phyloP scores from a whole-genome alignment of 2,888 invertebrate species.

The Gortyna flavago region DNA sequence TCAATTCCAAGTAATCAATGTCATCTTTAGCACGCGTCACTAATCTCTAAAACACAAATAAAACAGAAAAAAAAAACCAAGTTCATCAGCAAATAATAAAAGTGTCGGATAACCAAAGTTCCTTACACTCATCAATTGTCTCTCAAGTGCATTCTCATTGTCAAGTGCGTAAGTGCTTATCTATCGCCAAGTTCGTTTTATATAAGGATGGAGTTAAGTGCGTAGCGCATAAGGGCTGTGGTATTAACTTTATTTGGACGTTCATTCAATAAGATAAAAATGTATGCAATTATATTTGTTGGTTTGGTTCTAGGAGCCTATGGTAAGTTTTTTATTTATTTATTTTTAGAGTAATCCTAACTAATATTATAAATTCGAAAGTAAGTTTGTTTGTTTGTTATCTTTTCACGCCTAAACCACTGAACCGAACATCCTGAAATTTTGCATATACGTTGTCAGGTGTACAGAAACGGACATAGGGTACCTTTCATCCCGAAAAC shows the following conservation, averaged over 20 bases:
- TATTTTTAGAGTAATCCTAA: too few species aligned
- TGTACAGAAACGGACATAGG: too few species aligned
- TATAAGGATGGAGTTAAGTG: constrained; percentile 46
- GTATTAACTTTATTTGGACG: constrained; percentile 32
- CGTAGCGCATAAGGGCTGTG: constrained; percentile 27
- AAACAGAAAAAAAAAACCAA: constrained; percentile 33
- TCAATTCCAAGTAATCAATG: not conserved
- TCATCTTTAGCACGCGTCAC: not conserved
- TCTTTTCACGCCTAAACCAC: too few species aligned
- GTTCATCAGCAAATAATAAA: constrained; percentile 23
- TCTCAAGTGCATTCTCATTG: constrained; percentile 35
- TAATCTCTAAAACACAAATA: not conserved
- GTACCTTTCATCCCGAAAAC: too few species aligned
- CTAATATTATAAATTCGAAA: too few species aligned
- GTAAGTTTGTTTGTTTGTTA: too few species aligned
- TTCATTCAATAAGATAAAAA: constrained; percentile 23
- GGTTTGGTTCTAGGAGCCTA: constrained; percentile 47
- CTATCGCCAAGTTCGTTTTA: constrained; percentile 37
- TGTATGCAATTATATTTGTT: constrained; percentile 54
- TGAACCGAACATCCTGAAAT: too few species aligned
- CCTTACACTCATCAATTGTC: constrained; percentile 58
- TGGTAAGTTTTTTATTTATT: constrained; percentile 48
- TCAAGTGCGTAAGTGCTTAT: constrained; percentile 28
- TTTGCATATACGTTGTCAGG: too few species aligned
- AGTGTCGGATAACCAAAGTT: constrained; percentile 61